These are phyloP conservation scores for Notoglanidium macrostoma DNA, from an alignment of 2,797 vertebrate genomes.

Conservation along the genomic window DNA sequence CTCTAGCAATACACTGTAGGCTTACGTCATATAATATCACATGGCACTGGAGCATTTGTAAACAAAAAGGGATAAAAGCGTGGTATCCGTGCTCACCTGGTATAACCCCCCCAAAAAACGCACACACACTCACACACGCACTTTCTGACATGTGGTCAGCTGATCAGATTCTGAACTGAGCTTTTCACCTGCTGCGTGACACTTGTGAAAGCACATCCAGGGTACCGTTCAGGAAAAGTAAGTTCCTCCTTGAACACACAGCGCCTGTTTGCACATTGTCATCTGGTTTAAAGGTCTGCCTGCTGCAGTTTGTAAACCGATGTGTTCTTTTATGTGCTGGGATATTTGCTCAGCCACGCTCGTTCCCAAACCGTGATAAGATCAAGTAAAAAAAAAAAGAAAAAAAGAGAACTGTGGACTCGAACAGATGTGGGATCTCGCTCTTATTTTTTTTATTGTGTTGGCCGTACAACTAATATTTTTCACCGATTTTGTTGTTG, in stretches of 20 bases:
- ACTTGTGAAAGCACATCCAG: not conserved
- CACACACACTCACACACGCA: too few relatives aligned
- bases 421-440: not conserved
- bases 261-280: constrained; percentile 45
- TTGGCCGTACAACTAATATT: not conserved
- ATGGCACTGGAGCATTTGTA: not conserved
- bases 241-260: constrained; percentile 39
- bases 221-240: constrained; percentile 38
- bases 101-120: too few relatives aligned
- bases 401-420: constrained; percentile 28
- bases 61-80: not conserved
- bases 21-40: not conserved
- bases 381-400: constrained; percentile 35
- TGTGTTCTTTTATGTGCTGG: constrained; percentile 59
- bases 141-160: not conserved
- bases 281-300: constrained; percentile 56
- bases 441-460: not conserved
- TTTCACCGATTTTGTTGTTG: not conserved
- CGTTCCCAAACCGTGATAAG: constrained; percentile 47
- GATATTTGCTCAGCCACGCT: constrained; percentile 62
- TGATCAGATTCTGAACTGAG: constrained; percentile 10
- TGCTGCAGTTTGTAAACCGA: constrained; percentile 66
- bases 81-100: not conserved
- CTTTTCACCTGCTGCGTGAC: not conserved
- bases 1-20: too few relatives aligned